Base-by-base conservation (phyloP, 2,113 vertebrate species). In the Plecturocebus donacophilus region DNA sequence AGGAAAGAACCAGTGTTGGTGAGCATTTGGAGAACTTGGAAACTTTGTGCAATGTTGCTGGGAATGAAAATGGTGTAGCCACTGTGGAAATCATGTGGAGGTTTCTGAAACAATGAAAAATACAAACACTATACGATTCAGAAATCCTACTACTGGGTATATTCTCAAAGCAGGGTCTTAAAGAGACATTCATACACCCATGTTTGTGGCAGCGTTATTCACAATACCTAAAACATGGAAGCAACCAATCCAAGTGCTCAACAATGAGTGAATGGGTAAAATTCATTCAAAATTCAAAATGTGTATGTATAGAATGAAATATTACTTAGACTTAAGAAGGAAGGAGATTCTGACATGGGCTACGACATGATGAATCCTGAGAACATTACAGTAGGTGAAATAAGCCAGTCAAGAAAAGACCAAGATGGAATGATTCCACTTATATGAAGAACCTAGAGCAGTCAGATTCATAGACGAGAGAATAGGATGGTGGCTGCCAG, bases 301-400 rank as follows among this genome's bases (percentile, higher is more conserved):
- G 2, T 2, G 0, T 5, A 20, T 1, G 13, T 19, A 8, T 2
- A 1, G 3, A 3, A 1, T 1, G 45, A 25, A 49, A 40, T 2
- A 25, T 30, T 32, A 38, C 19, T 14, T 56, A 56, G 64, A 9
- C 25, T 35, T n/a, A 3, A 58, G 42, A 68, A 85, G 54, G 68
- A 83, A 45, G 32, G 45, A 13, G 32, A 47, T 32, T 32, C 32
- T n/a, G 71, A 8, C 17, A 35, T 38, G 7, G 0, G 16, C 40
- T 14, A 17, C 68, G 10, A 25, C 32, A 9, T 20, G 9, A 40
- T 56, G 25, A 30, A 17, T 13, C 70, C n/a, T 30, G 35, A 77
- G 5, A 40, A 10, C 25, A 3, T 27, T 35, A 8, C 27, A 27
- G 27, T 23, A 40, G 42, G 40, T 70, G 86, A 77, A 35, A 47